A percentile compares a stretch with the other conserved stretches of the same genome.
Conservation (phyloP, 1,140 invertebrate species). For the Macrocentrus cingulum region DNA sequence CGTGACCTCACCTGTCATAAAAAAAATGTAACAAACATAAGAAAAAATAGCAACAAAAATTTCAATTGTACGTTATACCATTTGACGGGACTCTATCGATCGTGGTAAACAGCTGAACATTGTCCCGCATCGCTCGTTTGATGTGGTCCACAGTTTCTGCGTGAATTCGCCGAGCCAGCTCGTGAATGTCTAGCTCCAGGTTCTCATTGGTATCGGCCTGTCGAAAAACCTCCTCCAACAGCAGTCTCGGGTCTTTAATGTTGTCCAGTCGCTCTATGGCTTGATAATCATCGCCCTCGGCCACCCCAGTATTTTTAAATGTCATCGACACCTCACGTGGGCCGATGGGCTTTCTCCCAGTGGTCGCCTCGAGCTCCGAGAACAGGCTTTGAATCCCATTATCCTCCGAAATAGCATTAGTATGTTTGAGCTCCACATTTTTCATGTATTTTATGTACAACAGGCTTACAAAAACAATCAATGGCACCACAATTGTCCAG, state of each 20-base stretch:
- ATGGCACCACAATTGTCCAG: constrained; percentile 46
- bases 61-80: too few relatives aligned
- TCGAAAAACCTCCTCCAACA: constrained; percentile 59
- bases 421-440: constrained; percentile 41
- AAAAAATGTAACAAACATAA: constrained; percentile 1
- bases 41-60: too few relatives aligned
- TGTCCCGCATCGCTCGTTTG: constrained; percentile 69
- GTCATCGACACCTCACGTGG: constrained; percentile 4
- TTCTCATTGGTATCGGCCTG: constrained; percentile 72
- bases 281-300: constrained; percentile 19
- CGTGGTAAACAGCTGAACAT: constrained; percentile 70
- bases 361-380: constrained; percentile 39
- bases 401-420: constrained; percentile 17
- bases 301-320: neutral
- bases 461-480: constrained; percentile 46
- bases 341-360: constrained; percentile 14
- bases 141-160: constrained; percentile 76
- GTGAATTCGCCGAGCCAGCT: constrained; percentile 74
- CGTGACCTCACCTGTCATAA: constrained; percentile 66
- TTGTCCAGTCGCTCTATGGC: constrained; percentile 35
- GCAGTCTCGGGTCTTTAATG: constrained; percentile 49
- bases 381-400: constrained; percentile 39
- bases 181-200: constrained; percentile 64
- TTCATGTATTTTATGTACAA: constrained; percentile 45
- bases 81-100: constrained; percentile 75